phyloP scores from a whole-genome alignment of 2,888 invertebrate genomes.

The Apoda limacodes region DNA sequence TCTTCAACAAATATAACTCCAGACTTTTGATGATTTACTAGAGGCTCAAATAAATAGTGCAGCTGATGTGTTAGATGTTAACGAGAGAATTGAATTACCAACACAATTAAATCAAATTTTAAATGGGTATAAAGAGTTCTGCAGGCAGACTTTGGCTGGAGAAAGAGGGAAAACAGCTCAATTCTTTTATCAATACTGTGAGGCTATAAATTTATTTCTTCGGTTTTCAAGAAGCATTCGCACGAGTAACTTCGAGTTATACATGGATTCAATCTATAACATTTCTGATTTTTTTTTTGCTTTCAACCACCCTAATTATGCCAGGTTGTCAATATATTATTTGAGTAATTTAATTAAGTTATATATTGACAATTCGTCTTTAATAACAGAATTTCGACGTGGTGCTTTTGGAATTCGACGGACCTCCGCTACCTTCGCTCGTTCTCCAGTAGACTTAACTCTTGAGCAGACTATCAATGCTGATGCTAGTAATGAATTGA shows the following conservation, averaged over 20 bases:
- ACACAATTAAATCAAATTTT: conserved; percentile 18
- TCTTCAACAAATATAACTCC: no score
- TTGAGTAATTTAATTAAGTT: conserved; percentile 20
- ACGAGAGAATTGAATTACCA: conserved; percentile 20
- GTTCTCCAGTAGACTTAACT: conserved; percentile 21
- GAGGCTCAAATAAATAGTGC: conserved; percentile 16
- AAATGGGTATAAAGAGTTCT: conserved; percentile 20
- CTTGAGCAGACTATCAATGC: conserved; percentile 27
- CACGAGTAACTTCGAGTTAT: conserved; percentile 24
- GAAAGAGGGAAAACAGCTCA: conserved; percentile 20
- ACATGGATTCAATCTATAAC: conserved; percentile 20
- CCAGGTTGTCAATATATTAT: conserved; percentile 17
- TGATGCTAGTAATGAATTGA: conserved; percentile 25
- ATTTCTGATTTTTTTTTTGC: conserved; percentile 22
- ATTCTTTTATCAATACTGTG: conserved; percentile 17
- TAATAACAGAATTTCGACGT: conserved; percentile 16
- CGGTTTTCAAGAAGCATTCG: conserved; percentile 22
- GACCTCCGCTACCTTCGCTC: conserved; percentile 14
- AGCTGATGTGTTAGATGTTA: no score
- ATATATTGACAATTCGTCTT: conserved; percentile 17
- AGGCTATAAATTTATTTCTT: conserved; percentile 13
- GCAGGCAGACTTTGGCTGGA: conserved; percentile 16
- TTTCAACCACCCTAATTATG: conserved; percentile 22
- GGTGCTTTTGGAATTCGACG: conserved; percentile 23
- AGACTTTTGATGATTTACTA: conserved; percentile 18